Conservation (phyloP, 1,140 invertebrate species). For the Mycetomoellerius zeteki region DNA sequence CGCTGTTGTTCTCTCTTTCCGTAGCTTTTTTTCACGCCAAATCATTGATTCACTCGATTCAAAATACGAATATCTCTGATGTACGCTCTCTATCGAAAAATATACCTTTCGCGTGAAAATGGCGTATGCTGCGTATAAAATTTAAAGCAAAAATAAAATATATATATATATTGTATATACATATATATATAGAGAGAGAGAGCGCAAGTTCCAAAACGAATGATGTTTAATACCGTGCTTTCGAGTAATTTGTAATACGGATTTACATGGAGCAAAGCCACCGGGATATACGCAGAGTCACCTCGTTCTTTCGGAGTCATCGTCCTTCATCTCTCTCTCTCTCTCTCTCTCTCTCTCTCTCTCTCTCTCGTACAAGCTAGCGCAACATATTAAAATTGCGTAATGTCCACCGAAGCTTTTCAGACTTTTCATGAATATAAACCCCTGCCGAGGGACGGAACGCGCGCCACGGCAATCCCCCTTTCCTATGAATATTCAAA, state of each 20-base stretch:
- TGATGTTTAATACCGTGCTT: constrained; percentile 20
- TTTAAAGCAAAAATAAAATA: neutral
- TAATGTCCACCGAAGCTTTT: constrained; percentile 65
- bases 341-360: neutral
- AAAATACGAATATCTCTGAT: constrained; percentile 1
- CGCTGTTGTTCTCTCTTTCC: neutral
- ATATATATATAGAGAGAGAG: neutral
- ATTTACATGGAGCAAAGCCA: constrained; percentile 29
- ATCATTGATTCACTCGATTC: constrained; percentile 16
- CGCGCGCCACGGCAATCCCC: constrained; percentile 10
- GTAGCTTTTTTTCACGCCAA: neutral
- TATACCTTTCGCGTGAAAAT: neutral
- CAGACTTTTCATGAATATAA: constrained; percentile 75
- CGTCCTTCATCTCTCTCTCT: neutral
- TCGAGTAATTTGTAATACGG: constrained; percentile 48
- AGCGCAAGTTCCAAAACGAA: neutral
- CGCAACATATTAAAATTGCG: constrained; percentile 49
- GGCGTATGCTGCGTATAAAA: neutral
- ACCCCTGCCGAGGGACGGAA: constrained; percentile 16
- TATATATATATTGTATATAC: too few relatives aligned
- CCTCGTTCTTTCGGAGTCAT: constrained; percentile 19
- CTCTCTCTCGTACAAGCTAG: too few relatives aligned
- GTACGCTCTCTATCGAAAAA: neutral
- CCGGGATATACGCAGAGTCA: neutral
- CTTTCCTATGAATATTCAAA: constrained; percentile 71